A percentile compares a stretch with the other conserved stretches of the same genome.
Evolutionary conservation across 2,888 invertebrate species (phyloP).

Genomic region (Scaptomyza cyrtandrae): DNA sequence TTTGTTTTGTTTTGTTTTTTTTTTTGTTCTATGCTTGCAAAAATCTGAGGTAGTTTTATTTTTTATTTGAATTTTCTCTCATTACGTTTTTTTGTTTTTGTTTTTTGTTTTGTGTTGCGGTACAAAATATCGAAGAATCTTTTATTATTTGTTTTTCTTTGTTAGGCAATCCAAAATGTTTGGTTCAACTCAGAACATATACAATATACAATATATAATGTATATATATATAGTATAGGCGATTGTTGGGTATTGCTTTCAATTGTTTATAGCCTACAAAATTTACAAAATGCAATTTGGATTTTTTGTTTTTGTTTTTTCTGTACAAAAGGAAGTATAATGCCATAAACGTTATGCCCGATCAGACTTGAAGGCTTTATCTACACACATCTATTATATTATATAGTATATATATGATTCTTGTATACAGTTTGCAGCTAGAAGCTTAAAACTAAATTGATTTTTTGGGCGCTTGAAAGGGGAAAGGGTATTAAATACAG

Average conservation of each 20-base stretch:
- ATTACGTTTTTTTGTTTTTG: conserved; percentile 14
- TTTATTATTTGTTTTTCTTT: conserved; percentile 8
- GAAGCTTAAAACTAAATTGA: conserved; percentile 32
- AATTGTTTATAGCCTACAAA: conserved; percentile 46
- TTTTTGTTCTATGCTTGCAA: conserved; percentile 49
- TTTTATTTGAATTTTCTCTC: conserved; percentile 70
- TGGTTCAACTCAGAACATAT: conserved; percentile 49
- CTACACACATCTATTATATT: conserved; percentile 24
- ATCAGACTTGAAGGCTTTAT: conserved; percentile 24
- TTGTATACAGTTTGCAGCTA: conserved; percentile 38
- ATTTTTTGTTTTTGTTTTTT: conserved; percentile 11
- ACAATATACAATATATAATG: background rate
- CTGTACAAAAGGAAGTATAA: conserved; percentile 20
- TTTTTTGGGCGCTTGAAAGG: conserved; percentile 7
- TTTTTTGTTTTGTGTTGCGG: conserved; percentile 22
- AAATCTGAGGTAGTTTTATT: conserved; percentile 78
- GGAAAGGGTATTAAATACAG: background rate
- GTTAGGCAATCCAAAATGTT: conserved; percentile 39
- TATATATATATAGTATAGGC: conserved; percentile 28
- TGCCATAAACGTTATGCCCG: conserved; percentile 20
- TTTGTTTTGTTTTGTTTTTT: conserved; percentile 22
- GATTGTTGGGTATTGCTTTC: conserved; percentile 64
- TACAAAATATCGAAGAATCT: conserved; percentile 63
- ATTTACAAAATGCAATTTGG: conserved; percentile 51
- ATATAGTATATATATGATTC: conserved; percentile 23